A percentile compares a stretch with the other conserved stretches of the same genome.
Conservation (phyloP, 1,140 invertebrate genomes). For the Lucilia cuprina region DNA sequence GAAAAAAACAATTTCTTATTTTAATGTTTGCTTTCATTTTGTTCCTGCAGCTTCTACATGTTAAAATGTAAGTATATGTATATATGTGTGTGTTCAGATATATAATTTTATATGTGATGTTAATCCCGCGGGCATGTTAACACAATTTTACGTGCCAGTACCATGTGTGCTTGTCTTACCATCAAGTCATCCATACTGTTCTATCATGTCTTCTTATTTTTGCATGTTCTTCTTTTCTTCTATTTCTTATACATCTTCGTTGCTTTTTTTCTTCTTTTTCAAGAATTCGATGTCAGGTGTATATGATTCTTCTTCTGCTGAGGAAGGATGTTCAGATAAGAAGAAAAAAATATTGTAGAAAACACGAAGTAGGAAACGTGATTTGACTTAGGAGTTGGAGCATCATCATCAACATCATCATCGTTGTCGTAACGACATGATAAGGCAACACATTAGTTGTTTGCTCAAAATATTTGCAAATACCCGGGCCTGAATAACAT, state of each 20-base stretch:
- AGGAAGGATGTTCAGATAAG: constrained; percentile 25
- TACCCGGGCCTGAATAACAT: constrained; percentile 18
- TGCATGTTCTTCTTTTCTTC: not conserved
- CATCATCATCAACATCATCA: not conserved
- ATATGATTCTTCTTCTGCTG: not conserved
- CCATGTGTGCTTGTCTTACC: constrained; percentile 13
- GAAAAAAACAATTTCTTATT: not conserved
- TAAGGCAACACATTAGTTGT: constrained; percentile 34
- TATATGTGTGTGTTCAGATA: not conserved
- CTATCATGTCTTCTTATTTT: not conserved
- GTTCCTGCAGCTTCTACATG: not conserved
- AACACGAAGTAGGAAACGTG: constrained; percentile 23
- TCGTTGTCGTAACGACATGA: constrained; percentile 21
- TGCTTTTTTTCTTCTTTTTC: not conserved
- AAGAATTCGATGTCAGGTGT: constrained; percentile 28
- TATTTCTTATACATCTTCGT: not conserved
- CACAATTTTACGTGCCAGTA: constrained; percentile 33
- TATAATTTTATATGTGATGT: constrained; percentile 6
- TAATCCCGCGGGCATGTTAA: constrained; percentile 34
- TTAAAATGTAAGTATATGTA: not conserved
- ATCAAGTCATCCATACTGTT: not conserved
- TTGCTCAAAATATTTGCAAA: constrained; percentile 26
- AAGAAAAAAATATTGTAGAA: not conserved
- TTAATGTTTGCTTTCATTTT: not conserved
- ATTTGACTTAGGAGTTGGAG: constrained; percentile 32